Evolutionary conservation across 1,140 invertebrate genomes (phyloP), one percentile per base, ranked within the genome.

Genomic region (Plodia interpunctella): DNA sequence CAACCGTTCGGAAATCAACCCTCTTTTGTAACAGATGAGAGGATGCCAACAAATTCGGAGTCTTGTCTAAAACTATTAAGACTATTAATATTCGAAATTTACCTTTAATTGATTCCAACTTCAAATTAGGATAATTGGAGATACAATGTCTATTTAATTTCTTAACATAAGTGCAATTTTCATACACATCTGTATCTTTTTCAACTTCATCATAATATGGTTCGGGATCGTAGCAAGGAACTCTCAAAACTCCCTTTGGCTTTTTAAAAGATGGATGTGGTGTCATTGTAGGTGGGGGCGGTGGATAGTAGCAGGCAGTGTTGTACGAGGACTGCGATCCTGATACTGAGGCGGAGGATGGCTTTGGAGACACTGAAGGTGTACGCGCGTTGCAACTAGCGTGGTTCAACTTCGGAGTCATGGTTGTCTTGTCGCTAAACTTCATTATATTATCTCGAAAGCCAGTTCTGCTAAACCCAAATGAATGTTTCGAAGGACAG

Each of bases 401-500:
- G 35, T 83, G 73, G 2, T 59, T 70, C 28, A 78, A 20, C 15
- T 59, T 72, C 0, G 63, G 62, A 15, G 83, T 87, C 81, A 83
- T 83, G 0, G 83, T 86, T 20, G 50, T 59, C n/a, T 64, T 74
- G 53, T 84, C 76, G 32, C 49, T 56, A 59, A 80, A 86, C 8
- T 63, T 77, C 55, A 68, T 70, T 21, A 83, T 81, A 57, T 81
- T 83, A 30, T 73, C 63, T 51, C 66, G 75, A n/a, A 76, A 74
- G 0, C 0, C 35, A 18, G 6, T 2, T 28, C 58, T 38, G 19
- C 11, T 60, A 19, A 50, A 52, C 20, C 32, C 51, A 20, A 55
- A 21, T 17, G 15, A 51, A 5, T 35, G 18, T 55, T 35, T 68
- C 15, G 49, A 54, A 13, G 58, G 62, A 55, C 74, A 73, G 5